Percentiles rank a stretch among this genome's conserved stretches.
Conservation (phyloP, 2,113 vertebrate genomes). For the Prunella himalayana region DNA sequence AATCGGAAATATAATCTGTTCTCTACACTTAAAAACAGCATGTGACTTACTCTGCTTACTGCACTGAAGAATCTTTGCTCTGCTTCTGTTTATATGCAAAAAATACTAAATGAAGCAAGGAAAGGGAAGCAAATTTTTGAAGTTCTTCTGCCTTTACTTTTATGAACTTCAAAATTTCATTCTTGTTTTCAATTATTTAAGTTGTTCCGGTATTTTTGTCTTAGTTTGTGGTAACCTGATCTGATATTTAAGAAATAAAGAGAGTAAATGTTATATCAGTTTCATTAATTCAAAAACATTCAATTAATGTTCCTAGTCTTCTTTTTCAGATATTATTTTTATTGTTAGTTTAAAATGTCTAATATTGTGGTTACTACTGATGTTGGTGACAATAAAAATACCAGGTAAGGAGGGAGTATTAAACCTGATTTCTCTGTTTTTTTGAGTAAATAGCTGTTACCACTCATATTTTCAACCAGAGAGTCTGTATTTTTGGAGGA, state of each 20-base stretch:
- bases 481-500: neutral
- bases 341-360: neutral
- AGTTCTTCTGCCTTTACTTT: neutral
- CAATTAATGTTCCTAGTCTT: neutral
- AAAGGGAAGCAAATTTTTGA: neutral
- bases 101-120: neutral
- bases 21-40: neutral
- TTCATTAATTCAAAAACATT: neutral
- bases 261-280: neutral
- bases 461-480: neutral
- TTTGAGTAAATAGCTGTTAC: neutral
- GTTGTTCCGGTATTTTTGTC: neutral
- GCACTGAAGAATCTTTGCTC: neutral
- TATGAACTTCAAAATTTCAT: neutral
- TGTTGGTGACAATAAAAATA: neutral
- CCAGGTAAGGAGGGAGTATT: neutral
- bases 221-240: neutral
- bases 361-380: neutral
- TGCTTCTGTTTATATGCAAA: neutral
- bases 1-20: neutral
- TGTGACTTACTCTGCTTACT: neutral
- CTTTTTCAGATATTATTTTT: neutral
- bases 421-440: neutral
- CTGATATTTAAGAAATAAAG: neutral
- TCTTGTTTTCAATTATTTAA: neutral